Base-by-base conservation (phyloP, 2,113 vertebrate genomes). In the Leucosticte australis region DNA sequence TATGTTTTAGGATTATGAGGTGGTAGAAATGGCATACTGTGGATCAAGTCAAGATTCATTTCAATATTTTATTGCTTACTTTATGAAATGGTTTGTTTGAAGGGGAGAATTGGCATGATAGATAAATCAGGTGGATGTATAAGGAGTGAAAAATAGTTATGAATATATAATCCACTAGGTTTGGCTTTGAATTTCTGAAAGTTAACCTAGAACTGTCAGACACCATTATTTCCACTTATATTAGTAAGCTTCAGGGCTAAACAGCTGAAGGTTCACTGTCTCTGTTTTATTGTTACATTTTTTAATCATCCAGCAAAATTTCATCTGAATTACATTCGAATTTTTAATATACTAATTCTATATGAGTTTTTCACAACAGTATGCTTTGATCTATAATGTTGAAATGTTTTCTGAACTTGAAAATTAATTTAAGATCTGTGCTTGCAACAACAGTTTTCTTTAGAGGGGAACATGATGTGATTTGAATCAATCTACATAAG, bases 121-220 rank as follows among this genome's bases (percentile, higher is more conserved):
- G 24, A 33, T 86, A 81, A 81, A 75, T 87, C 64, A 94, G 55
- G 76, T 90, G 31, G 24, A 70, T 60, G 20, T 83, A 59, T 67
- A 84, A 75, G 39, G 19, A 81, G 20, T 59, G 31, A 89, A 89
- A 87, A 80, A 46, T 83, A 81, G 60, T 92, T 74, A 59, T 8
- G 35, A 87, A 56, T 92, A n/a, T 47, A 67, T 91, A 81, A 78
- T 78, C 52, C 26, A 67, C 37, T 75, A 87, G 35, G 35, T 91
- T 86, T 89, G 31, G n/a, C 55, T 96, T 92, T 83, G 76, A 78
- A 74, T 89, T 94, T 60, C 60, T 92, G 15, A 49, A 91, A 92
- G 60, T 94, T 93, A 94, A 82, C 82, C 91, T 96, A 87, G 70
- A 90, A 92, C 92, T 91, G 92, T 78, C 75, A 68, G 30, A 76